A percentile compares a stretch with the other conserved stretches of the same genome.
Evolutionary conservation across 2,888 invertebrate genomes (phyloP).

Genomic region (Tipula helvola): DNA sequence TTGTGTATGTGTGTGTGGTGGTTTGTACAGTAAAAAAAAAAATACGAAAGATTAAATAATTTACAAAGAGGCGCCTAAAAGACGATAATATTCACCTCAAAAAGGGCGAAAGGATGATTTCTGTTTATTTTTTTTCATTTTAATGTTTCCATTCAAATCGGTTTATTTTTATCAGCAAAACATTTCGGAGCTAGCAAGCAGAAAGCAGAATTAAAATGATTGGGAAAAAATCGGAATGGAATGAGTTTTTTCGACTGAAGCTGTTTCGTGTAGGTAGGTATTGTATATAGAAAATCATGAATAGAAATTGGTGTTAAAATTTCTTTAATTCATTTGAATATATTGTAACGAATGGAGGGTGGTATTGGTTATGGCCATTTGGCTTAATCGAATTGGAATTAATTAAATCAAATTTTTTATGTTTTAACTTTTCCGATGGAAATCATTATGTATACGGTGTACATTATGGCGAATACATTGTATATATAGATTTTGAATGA

Average conservation of each 20-base stretch:
- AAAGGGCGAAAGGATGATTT: neutral
- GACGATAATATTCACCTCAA: neutral
- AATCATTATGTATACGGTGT: neutral
- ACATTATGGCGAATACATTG: neutral
- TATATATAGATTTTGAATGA: neutral
- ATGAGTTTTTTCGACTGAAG: neutral
- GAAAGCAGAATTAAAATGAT: neutral
- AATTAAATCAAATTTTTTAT: neutral
- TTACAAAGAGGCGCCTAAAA: neutral
- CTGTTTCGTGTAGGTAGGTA: neutral
- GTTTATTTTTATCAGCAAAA: neutral
- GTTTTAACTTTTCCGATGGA: neutral
- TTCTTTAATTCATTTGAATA: neutral
- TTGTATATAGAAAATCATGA: neutral
- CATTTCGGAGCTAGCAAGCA: neutral
- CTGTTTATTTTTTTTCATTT: neutral
- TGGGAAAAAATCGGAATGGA: neutral
- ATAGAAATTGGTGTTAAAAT: neutral
- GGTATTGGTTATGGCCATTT: neutral
- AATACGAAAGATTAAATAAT: neutral
- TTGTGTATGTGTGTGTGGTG: too few species aligned
- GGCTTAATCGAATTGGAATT: slow-evolving; percentile 4
- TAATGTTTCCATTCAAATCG: neutral
- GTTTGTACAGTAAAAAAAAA: neutral
- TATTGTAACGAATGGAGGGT: neutral